Base-by-base conservation (phyloP, 2,888 invertebrate genomes). In the Ennomos fuscantarius region DNA sequence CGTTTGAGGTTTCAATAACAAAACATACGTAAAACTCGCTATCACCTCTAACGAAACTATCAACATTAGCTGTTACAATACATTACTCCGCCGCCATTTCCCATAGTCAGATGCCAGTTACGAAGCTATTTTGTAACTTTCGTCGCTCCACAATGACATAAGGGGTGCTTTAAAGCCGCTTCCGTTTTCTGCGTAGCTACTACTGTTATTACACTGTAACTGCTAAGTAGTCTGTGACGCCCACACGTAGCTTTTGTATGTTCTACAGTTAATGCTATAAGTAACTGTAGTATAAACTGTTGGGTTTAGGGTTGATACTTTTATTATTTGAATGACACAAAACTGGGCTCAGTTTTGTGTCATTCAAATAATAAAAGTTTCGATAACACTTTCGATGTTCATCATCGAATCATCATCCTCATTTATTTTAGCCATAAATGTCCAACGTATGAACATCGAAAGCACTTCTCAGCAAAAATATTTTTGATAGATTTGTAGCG, bases 71-170 rank as follows among this genome's bases (percentile, higher is more conserved):
- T 67, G 66, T 72, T 69, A 71, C 72, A 74, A 72, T 75, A 75
- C 73, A 73, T 78, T 73, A 71, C 70, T 77, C 77, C 73, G 74
- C 74, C 78, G 70, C 76, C 70, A 79, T 82, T 82, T 82, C 77
- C 81, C 78, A 74, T 73, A 80, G 76, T 81, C 72, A 74, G 72
- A 68, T 65, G 74, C 72, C 70, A 81, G 81, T 83, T 82, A 72
- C 66, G 53, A 80, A 84, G 78, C 84, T 84, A 81, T 81, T 82
- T 76, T 73, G 76, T 75, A 84, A 83, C 82, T 85, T 80, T 74
- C 66, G 74, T 57, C 78, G 73, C 69, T 72, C 71, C 76, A 81
- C 83, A 82, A 82, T 84, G 82, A 78, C 82, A 79, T 81, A 81
- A 82, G 80, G 78, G 74, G 66, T 70, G 78, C 79, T 81, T 81